Evolutionary conservation across 1,140 invertebrate genomes (phyloP), one percentile per base, ranked within the genome.

Genomic region (Trachymyrmex cornetzi): DNA sequence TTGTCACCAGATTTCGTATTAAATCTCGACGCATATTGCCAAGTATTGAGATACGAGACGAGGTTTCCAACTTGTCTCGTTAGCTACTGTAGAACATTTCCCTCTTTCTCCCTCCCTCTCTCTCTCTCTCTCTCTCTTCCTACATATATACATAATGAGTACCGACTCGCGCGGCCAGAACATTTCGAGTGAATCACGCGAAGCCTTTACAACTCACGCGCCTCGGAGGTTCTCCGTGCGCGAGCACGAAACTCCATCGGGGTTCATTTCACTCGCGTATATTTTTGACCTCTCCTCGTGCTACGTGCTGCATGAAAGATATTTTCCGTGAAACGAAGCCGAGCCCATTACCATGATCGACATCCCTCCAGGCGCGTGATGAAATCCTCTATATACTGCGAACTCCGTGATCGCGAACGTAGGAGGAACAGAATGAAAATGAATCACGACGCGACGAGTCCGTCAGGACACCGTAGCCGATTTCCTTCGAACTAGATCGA

Each of bases 31-130:
- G 16, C 16, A 44, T 69, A 50, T 61, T 44, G 79, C 66, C 34
- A 30, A 74, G 55, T 84, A 72, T 72, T 72, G 80, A 84, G 67
- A 84, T 74, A 61, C 55, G 19, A 75, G 16, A 9, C 79, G 50
- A 30, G 55, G 53, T 57, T 84, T 81, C 79, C 79, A 84, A 50
- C 80, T 84, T 84, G 69, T 24, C 69, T 74, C 67, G 69, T 84
- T 84, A 82, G 55, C 80, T 74, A 61, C 79, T 38, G 69, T 50
- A 14, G 9, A 55, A 27, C 24, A 24, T 55, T 69, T 34, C n/a
- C 9, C 44, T 16, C 12, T 14, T 6, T 2, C 14, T 9, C 11
- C 7, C 50, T 12, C 7, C 12, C n/a, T 53, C 34, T 27, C 14
- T 38, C 44, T 67, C 14, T 71, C 22, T 57, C 38, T 30, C 63